Evolutionary conservation across 2,797 vertebrate species (phyloP), one percentile per base, ranked within the genome.

Genomic region (Heliangelus exortis): DNA sequence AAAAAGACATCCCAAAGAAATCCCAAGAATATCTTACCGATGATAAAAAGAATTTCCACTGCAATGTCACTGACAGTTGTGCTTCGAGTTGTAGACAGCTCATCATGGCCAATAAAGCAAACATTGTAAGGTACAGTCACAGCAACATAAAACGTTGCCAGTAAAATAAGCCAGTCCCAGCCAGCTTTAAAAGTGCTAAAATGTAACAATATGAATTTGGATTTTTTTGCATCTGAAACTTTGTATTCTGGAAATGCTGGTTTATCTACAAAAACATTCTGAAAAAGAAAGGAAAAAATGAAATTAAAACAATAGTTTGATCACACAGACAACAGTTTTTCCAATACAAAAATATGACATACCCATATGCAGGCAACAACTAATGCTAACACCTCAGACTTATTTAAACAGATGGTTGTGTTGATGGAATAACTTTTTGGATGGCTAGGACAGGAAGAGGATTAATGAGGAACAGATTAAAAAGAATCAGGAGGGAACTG

Each of bases 41-140:
- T 99, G 88, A 99, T 99, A 94, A 99, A 99, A 73, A 99, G 98
- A 86, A 99, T 99, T 98, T 99, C 99, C 97, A 99, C 99, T 3
- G 98, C 98, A 57, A 99, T 99, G 95, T 99, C 99, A 75, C 99
- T 99, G 98, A 99, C 99, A 2, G 99, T 99, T 69, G 99, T 99
- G 98, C 99, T 99, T 97, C 99, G 98, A 31, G 99, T 99, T 31
- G 98, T 97, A 89, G 98, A 98, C 71, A 99, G 96, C 93, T 99
- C 99, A 54, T 99, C 98, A 20, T 99, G 99, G 51, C 98, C 99
- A 63, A 99, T 99, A 97, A 99, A 99, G 90, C 99, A 99, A 84
- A 99, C 99, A 20, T 99, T 99, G 97, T 99, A 99, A 89, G 99
- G 99, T 96, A 99, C 99, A 18, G 99, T 99, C 96, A 99, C 98